phyloP scores from a whole-genome alignment of 2,888 invertebrate genomes.

The Hirtodrosophila cameraria region DNA sequence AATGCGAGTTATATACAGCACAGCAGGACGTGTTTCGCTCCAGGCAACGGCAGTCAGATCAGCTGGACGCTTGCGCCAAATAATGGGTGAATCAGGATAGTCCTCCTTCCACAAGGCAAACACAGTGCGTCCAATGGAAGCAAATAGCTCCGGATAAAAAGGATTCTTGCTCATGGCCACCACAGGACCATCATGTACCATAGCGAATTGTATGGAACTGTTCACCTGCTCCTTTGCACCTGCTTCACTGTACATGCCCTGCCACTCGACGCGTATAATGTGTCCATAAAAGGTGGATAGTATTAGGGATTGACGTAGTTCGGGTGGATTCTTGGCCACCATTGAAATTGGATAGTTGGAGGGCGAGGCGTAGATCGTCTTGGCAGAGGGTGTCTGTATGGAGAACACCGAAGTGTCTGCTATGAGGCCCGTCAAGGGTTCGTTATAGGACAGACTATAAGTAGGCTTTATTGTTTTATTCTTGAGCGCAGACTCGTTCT shows the following conservation, averaged over 20 bases:
- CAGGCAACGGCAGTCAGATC: constrained; percentile 88
- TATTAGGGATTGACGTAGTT: constrained; percentile 69
- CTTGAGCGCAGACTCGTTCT: constrained; percentile 87
- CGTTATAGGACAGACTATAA: constrained; percentile 85
- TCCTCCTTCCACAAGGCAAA: constrained; percentile 91
- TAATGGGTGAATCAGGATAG: constrained; percentile 86
- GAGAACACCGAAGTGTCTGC: constrained; percentile 76
- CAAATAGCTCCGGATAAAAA: constrained; percentile 86
- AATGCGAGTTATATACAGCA: constrained; percentile 88
- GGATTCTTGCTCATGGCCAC: constrained; percentile 87
- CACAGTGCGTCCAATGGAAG: constrained; percentile 90
- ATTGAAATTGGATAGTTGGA: constrained; percentile 63
- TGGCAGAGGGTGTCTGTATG: constrained; percentile 39
- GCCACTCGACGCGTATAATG: constrained; percentile 85
- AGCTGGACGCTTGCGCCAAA: constrained; percentile 87
- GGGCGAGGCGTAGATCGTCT: constrained; percentile 44
- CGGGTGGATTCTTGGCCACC: constrained; percentile 55
- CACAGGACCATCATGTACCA: constrained; percentile 90
- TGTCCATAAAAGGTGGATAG: constrained; percentile 79
- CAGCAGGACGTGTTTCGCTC: constrained; percentile 90
- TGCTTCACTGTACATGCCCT: constrained; percentile 87
- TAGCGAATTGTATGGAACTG: constrained; percentile 83
- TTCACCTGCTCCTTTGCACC: constrained; percentile 86
- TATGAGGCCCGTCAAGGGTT: constrained; percentile 83
- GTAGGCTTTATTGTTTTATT: constrained; percentile 87